A percentile compares a stretch with the other conserved stretches of the same genome.
phyloP scores from a whole-genome alignment of 23 tunicate species.

The Aplidium turbinatum region DNA sequence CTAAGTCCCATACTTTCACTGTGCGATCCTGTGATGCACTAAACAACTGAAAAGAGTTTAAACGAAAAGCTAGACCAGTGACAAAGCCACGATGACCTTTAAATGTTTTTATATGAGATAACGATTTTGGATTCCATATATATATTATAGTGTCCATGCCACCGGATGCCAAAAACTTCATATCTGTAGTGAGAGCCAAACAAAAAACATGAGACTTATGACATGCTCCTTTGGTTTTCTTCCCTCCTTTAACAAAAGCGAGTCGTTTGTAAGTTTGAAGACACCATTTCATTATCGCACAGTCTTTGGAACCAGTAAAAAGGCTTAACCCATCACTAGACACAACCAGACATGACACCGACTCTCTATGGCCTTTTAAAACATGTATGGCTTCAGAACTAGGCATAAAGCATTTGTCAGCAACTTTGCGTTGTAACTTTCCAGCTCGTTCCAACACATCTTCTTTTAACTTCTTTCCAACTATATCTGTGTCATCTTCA shows the following conservation, averaged over 20 bases:
- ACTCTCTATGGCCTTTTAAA: conserved; percentile 54
- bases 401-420: conserved; percentile 62
- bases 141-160: conserved; percentile 69
- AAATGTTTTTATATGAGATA: conserved; percentile 52
- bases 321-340: conserved; percentile 37
- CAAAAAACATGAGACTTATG: conserved; percentile 62
- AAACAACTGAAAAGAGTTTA: conserved; percentile 74
- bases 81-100: conserved; percentile 72
- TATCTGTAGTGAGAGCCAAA: conserved; percentile 75
- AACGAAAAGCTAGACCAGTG: conserved; percentile 71
- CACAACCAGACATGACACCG: conserved; percentile 58
- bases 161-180: conserved; percentile 75
- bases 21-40: conserved; percentile 68
- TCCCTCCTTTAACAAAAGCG: conserved; percentile 45
- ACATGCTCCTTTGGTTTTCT: conserved; percentile 10
- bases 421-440: conserved; percentile 62
- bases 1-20: conserved; percentile 93
- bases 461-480: conserved; percentile 72
- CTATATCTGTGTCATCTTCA: conserved; percentile 61
- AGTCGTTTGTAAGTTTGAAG: conserved; percentile 33
- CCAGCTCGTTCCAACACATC: conserved; percentile 85
- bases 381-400: conserved; percentile 7
- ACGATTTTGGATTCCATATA: conserved; percentile 58
- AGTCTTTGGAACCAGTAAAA: conserved; percentile 81
- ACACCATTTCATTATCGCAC: conserved; percentile 81